A percentile compares a stretch with the other conserved stretches of the same genome.
Conservation (phyloP, 2,113 vertebrate species). For the Toxotes jaculatrix region DNA sequence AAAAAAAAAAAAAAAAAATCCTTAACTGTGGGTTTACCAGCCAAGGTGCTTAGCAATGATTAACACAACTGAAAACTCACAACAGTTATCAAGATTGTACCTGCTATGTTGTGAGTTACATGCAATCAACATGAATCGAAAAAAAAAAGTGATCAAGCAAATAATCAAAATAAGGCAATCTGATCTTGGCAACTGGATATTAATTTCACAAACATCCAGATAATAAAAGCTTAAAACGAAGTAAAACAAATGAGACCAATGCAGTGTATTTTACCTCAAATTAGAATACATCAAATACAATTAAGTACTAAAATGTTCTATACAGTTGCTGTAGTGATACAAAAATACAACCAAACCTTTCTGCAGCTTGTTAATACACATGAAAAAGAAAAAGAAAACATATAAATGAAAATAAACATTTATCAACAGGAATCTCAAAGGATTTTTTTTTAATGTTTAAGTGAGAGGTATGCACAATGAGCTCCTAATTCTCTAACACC, state of each 20-base stretch:
- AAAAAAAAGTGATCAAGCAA: background rate
- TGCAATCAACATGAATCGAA: background rate
- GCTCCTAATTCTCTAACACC: constrained; percentile 40
- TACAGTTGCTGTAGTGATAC: constrained; percentile 54
- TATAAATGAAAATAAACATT: constrained; percentile 15
- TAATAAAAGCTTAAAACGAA: constrained; percentile 39
- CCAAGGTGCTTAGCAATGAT: background rate
- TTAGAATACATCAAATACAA: constrained; percentile 43
- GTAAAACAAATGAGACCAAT: constrained; percentile 25
- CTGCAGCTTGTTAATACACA: constrained; percentile 25
- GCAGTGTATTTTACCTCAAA: constrained; percentile 42
- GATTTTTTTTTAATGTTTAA: background rate
- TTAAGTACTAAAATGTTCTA: constrained; percentile 48
- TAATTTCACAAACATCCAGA: constrained; percentile 29
- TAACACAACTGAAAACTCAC: background rate
- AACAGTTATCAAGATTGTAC: background rate
- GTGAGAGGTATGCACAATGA: constrained; percentile 35
- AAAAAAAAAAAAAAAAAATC: background rate
- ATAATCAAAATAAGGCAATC: constrained; percentile 35
- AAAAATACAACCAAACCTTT: constrained; percentile 61
- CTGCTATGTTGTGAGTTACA: background rate
- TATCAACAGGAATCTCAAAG: constrained; percentile 16
- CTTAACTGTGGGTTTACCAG: background rate
- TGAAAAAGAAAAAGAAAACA: constrained; percentile 1
- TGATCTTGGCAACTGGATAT: constrained; percentile 20